Evolutionary conservation across 2,113 vertebrate species (phyloP).

Genomic region (Chionis minor): DNA sequence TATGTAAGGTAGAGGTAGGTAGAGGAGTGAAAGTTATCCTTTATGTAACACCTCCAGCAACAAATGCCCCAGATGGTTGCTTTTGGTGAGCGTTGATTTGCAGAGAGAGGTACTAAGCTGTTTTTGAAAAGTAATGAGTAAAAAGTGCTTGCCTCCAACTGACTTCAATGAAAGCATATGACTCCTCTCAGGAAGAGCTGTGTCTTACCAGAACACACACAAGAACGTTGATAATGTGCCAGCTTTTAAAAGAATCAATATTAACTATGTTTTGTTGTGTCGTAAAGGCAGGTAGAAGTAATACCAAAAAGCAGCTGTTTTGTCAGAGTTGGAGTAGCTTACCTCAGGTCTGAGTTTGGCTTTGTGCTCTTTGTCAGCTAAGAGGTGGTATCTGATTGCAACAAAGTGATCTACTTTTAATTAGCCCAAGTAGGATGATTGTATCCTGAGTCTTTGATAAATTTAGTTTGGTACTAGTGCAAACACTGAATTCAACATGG

Average conservation of each 20-base stretch:
- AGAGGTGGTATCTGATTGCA: neutral
- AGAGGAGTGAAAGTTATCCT: neutral
- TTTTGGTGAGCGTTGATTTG: neutral
- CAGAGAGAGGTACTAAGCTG: neutral
- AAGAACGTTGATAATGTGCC: neutral
- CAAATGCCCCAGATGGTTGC: neutral
- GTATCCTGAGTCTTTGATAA: neutral
- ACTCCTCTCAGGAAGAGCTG: neutral
- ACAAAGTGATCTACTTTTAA: neutral
- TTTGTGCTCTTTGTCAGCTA: neutral
- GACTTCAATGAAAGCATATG: neutral
- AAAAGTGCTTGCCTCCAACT: neutral
- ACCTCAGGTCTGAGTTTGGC: neutral
- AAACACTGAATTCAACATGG: neutral
- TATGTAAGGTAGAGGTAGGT: neutral
- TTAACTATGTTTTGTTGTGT: neutral
- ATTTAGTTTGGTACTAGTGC: neutral
- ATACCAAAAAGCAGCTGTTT: neutral
- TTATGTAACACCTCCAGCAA: neutral
- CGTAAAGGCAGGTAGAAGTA: neutral
- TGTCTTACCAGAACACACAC: neutral
- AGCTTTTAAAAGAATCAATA: neutral
- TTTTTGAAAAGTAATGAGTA: neutral
- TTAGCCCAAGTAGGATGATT: neutral
- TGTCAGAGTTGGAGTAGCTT: neutral